These are phyloP conservation scores for Pachyrhynchus sulphureomaculatus DNA, from an alignment of 1,140 invertebrate species.

Conservation along the genomic window DNA sequence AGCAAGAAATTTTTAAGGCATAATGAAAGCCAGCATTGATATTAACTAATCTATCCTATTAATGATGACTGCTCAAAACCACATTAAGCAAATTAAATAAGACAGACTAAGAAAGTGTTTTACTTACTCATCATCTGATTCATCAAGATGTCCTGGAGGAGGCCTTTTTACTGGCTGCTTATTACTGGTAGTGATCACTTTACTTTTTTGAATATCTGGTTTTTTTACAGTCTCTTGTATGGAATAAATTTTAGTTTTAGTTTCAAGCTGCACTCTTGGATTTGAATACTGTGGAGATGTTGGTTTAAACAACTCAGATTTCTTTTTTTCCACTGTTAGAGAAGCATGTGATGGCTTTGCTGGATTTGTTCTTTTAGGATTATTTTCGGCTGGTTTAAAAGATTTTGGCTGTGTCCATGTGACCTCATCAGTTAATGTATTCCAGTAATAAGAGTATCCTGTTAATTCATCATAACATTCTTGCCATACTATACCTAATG, in stretches of 20 bases:
- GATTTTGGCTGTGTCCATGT: conserved; percentile 71
- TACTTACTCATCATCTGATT: conserved; percentile 58
- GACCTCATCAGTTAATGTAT: conserved; percentile 68
- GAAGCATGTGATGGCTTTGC: not conserved
- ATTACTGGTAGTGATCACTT: not conserved
- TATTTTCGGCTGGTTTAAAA: conserved; percentile 38
- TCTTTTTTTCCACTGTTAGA: not conserved
- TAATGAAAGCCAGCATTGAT: too few species aligned
- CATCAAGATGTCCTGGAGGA: conserved; percentile 11
- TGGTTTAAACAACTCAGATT: conserved; percentile 19
- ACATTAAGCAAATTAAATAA: conserved; percentile 4
- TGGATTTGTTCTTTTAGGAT: conserved; percentile 1
- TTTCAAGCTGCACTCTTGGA: conserved; percentile 23
- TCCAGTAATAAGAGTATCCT: conserved; percentile 75
- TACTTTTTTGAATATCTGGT: conserved; percentile 9
- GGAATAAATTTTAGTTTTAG: conserved; percentile 30
- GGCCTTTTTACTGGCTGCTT: not conserved
- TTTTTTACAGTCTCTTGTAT: conserved; percentile 28
- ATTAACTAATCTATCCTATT: too few species aligned
- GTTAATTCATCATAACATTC: conserved; percentile 68
- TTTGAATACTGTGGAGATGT: not conserved
- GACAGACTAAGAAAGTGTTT: not conserved
- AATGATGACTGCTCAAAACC: too few species aligned
- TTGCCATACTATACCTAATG: conserved; percentile 65
- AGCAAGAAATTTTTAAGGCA: too few species aligned